A percentile compares a stretch with the other conserved stretches of the same genome.
Conservation (phyloP, 2,113 vertebrate species). For the Pterocles burchelli region DNA sequence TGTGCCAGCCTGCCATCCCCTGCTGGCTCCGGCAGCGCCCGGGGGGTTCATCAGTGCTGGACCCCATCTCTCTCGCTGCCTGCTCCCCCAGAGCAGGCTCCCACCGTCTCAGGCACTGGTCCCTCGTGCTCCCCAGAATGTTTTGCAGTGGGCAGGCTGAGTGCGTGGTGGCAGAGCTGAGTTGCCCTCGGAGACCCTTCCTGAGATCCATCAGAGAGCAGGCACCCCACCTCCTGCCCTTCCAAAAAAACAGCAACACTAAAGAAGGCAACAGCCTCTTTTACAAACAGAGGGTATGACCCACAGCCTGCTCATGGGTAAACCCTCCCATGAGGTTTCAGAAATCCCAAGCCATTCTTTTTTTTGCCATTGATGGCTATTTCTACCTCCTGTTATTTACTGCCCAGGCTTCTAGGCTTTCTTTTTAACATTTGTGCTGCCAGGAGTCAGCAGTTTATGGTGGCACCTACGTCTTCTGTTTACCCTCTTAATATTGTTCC, state of each 20-base stretch:
- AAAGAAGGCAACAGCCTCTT: background rate
- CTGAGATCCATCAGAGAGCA: rapidly evolving
- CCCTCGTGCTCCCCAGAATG: rapidly evolving
- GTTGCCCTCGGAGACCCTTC: background rate
- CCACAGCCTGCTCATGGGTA: background rate
- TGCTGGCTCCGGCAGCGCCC: background rate
- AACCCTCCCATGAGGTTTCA: background rate
- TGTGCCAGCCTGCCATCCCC: background rate
- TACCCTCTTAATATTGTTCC: background rate
- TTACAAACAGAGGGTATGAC: background rate
- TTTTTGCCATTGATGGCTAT: background rate
- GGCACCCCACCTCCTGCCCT: background rate
- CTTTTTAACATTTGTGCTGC: background rate
- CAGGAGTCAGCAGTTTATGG: background rate
- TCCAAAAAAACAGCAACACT: background rate
- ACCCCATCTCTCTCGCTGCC: background rate
- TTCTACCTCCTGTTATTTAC: background rate
- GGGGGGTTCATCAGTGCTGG: rapidly evolving
- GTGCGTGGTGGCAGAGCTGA: background rate
- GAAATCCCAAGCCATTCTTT: background rate
- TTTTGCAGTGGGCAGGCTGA: background rate
- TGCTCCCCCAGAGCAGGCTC: rapidly evolving
- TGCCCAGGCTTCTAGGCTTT: background rate
- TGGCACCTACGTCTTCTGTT: background rate
- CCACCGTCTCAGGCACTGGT: rapidly evolving